phyloP scores from a whole-genome alignment of 2,113 vertebrate genomes.

The Paradisaea rubra region DNA sequence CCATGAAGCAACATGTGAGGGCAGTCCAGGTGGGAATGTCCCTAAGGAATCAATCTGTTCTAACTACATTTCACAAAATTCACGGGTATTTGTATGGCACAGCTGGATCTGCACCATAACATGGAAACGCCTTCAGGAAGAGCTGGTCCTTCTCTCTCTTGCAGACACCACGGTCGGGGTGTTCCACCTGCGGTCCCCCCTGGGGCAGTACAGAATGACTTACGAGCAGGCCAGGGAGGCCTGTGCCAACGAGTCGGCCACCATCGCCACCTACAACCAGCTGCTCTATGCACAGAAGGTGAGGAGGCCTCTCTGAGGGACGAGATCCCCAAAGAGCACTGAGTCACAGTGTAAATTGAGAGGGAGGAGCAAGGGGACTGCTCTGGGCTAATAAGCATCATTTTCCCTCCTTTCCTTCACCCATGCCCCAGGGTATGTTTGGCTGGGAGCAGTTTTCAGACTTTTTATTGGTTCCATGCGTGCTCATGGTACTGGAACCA shows the following conservation, averaged over 20 bases:
- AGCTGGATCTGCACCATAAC: background rate
- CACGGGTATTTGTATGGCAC: fast-evolving
- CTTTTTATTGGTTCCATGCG: background rate
- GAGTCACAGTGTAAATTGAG: fast-evolving
- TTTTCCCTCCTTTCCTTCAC: background rate
- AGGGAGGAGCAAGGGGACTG: background rate
- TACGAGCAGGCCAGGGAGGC: conserved; percentile 73
- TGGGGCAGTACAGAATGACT: conserved; percentile 84
- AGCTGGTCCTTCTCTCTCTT: background rate
- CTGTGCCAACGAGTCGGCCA: conserved; percentile 73
- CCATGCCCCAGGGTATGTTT: background rate
- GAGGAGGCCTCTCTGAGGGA: background rate
- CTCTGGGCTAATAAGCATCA: background rate
- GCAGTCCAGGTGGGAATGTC: background rate
- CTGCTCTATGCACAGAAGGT: conserved; percentile 90
- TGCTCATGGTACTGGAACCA: background rate
- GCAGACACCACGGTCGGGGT: conserved; percentile 83
- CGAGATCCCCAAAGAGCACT: fast-evolving
- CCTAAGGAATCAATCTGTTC: background rate
- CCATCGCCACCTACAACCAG: conserved; percentile 83
- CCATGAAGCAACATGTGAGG: background rate
- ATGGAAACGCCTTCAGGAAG: background rate
- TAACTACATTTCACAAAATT: background rate
- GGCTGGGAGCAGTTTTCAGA: background rate
- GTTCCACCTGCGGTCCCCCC: conserved; percentile 80